Conservation (phyloP, 2,113 vertebrate genomes). For the Orientallactaga bullata region DNA sequence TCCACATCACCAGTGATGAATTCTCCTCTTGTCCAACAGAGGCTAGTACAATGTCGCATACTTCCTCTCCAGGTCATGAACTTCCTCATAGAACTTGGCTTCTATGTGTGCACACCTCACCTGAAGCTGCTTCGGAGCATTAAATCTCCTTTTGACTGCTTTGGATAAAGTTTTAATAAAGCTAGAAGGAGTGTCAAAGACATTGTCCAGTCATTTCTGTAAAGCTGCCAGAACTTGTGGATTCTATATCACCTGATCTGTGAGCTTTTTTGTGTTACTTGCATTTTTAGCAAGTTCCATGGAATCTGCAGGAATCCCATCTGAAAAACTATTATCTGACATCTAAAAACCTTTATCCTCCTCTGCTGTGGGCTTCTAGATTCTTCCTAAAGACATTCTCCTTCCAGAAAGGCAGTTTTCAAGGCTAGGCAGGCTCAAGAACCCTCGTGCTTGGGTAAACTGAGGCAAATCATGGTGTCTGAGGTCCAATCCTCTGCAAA, state of each 20-base stretch:
- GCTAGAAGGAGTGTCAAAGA: constrained; percentile 88
- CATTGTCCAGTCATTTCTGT: constrained; percentile 89
- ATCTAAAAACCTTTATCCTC: too few relatives aligned
- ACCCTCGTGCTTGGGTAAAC: too few relatives aligned
- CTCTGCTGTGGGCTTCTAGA: too few relatives aligned
- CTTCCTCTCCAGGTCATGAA: constrained; percentile 97
- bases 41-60: constrained; percentile 96
- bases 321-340: too few relatives aligned
- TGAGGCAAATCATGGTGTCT: too few relatives aligned
- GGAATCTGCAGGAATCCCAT: too few relatives aligned
- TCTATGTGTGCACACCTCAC: constrained; percentile 96
- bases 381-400: too few relatives aligned
- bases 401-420: too few relatives aligned
- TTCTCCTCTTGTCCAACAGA: constrained; percentile 96
- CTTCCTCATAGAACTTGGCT: constrained; percentile 98
- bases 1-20: constrained; percentile 93
- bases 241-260: constrained; percentile 91
- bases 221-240: constrained; percentile 90
- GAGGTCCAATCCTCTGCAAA: too few relatives aligned
- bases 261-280: constrained; percentile 85
- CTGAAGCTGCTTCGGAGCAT: constrained; percentile 96
- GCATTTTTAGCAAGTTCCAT: too few relatives aligned
- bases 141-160: constrained; percentile 95
- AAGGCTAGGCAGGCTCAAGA: too few relatives aligned
- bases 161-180: constrained; percentile 93